Evolutionary conservation across 2,888 invertebrate species (phyloP), one percentile per base, ranked within the genome.

Genomic region (Drosophila macrospina): DNA sequence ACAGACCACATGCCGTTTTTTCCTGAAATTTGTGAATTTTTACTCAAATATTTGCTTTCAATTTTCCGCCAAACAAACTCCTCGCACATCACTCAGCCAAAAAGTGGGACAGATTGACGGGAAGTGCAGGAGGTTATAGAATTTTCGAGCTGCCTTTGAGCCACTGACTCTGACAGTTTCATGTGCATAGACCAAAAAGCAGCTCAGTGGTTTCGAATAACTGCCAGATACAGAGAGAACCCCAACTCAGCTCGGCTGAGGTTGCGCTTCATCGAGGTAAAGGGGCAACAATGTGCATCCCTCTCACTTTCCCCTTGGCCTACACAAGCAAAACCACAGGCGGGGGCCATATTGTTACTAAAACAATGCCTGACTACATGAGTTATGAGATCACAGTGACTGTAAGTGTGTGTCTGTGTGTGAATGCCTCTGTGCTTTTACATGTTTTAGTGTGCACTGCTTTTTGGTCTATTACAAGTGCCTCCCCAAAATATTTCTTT

Each of bases 21-120:
- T 15, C 44, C 32, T 61, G 51, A 72, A 85, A 71, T 75, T 73
- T 71, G 67, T 69, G 63, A 80, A 84, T 84, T 84, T 86, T 84
- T 80, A 57, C 55, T 62, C 80, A 86, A 86, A 85, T 85, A 85
- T 85, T 86, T 85, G 82, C 80, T 74, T 86, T 86, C 76, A 85
- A 86, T 86, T 85, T 85, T 73, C 61, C 51, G 48, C 51, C 68
- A 77, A 66, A 60, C 52, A 47, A 52, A 36, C 37, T 32, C 39
- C 28, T 16, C 41, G 11, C 39, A 51, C 41, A 62, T 15, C 24
- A 20, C 11, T 10, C 32, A 10, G 8, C 36, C 7, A 36, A 41
- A 41, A 32, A n/a, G 41, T 47, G 55, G 30, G 30, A 7, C 50
- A 52, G 57, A 51, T 30, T n/a, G 13, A 6, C 13, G 13, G 20